phyloP scores from a whole-genome alignment of 2,888 invertebrate species.

The Platerodrilus igneus region DNA sequence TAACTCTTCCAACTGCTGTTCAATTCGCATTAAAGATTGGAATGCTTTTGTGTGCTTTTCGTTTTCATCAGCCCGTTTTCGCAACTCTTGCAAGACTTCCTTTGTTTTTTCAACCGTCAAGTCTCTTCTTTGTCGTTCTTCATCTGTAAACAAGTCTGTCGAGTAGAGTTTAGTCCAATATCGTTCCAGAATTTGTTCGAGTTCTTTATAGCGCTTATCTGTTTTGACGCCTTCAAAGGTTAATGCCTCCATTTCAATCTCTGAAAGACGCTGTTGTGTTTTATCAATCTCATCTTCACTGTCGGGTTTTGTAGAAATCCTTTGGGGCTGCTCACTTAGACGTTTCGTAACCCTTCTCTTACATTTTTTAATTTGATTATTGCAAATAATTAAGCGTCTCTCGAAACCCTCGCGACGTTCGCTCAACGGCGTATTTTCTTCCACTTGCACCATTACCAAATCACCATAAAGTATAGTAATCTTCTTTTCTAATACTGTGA shows the following conservation, averaged over 20 bases:
- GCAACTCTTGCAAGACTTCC: conserved; percentile 21
- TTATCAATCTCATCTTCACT: conserved; percentile 4
- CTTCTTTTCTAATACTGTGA: conserved; percentile 27
- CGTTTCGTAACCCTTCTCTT: conserved; percentile 13
- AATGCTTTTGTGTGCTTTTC: conserved; percentile 14
- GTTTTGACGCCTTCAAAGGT: conserved; percentile 24
- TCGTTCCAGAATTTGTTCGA: conserved; percentile 23
- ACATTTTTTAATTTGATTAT: conserved; percentile 23
- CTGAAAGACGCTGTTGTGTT: conserved; percentile 19
- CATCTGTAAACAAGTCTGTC: conserved; percentile 14
- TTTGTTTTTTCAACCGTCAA: conserved; percentile 20
- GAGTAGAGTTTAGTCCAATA: conserved; percentile 23
- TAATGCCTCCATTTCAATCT: conserved; percentile 21
- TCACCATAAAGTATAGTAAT: conserved; percentile 29
- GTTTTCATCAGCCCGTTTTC: conserved; percentile 24
- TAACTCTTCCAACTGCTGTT: conserved; percentile 18
- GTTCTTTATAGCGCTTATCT: conserved; percentile 22
- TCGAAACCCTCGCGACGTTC: conserved; percentile 23
- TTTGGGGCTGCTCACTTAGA: background rate
- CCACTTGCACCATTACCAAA: conserved; percentile 23
- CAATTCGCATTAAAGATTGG: conserved; percentile 19
- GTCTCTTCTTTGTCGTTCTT: conserved; percentile 16
- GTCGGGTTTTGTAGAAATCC: background rate
- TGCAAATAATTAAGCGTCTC: conserved; percentile 23
- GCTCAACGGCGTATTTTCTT: conserved; percentile 17